Evolutionary conservation across 2,113 vertebrate genomes (phyloP).

Genomic region (Neodon shergylaensis): DNA sequence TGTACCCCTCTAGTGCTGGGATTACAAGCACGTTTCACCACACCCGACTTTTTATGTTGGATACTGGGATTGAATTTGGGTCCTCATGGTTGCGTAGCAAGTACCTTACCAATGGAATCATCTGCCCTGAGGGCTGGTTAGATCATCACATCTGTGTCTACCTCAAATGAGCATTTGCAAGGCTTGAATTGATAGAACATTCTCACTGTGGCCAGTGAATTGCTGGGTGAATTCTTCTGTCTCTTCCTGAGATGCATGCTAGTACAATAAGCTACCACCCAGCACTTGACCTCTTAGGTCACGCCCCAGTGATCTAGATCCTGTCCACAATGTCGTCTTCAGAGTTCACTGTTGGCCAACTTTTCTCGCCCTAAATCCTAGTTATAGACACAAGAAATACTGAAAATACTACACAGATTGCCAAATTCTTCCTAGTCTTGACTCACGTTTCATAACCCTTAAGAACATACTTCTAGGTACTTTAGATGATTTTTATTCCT

Average conservation of each 20-base stretch:
- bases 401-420: neutral
- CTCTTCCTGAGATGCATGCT: neutral
- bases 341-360: neutral
- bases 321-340: neutral
- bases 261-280: neutral
- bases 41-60: neutral
- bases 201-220: neutral
- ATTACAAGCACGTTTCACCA: neutral
- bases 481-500: neutral
- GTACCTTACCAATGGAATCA: neutral
- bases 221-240: neutral
- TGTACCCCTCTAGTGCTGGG: neutral
- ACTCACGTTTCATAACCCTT: constrained; percentile 31
- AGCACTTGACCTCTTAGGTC: neutral
- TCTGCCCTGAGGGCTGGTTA: neutral
- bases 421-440: neutral
- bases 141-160: neutral
- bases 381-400: neutral
- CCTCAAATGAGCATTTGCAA: neutral
- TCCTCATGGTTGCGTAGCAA: neutral
- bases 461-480: constrained; percentile 4
- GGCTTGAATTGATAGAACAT: constrained; percentile 33
- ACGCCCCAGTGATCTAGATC: neutral
- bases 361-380: neutral
- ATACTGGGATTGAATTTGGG: neutral